phyloP scores from a whole-genome alignment of 2,113 vertebrate genomes.

The Acanthochromis polyacanthus region DNA sequence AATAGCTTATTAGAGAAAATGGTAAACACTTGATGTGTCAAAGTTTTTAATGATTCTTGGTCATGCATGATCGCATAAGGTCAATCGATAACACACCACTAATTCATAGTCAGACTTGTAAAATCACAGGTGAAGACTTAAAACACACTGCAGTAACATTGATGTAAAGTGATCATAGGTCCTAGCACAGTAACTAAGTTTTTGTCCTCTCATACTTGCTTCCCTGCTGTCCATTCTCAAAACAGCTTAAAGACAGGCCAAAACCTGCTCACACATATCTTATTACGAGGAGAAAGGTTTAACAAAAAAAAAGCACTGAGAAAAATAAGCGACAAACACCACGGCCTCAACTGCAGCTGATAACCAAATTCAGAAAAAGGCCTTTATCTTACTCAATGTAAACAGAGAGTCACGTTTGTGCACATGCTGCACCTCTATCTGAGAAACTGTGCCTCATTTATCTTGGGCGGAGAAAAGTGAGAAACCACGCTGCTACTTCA shows the following conservation, averaged over 20 bases:
- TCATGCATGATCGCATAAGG: background rate
- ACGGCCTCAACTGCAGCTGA: slow-evolving; percentile 24
- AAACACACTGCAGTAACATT: background rate
- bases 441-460: slow-evolving; percentile 64
- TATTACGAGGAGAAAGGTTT: slow-evolving; percentile 25
- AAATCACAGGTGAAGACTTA: background rate
- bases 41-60: too few relatives aligned
- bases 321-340: slow-evolving; percentile 26
- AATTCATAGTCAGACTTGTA: background rate
- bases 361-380: slow-evolving; percentile 38
- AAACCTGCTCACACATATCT: slow-evolving; percentile 8
- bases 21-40: too few relatives aligned
- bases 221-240: background rate
- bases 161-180: background rate
- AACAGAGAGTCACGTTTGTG: background rate
- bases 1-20: too few relatives aligned
- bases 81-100: background rate
- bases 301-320: background rate
- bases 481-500: slow-evolving; percentile 19
- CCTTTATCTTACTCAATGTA: slow-evolving; percentile 25
- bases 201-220: background rate
- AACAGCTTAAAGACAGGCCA: slow-evolving; percentile 15
- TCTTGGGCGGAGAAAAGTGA: slow-evolving; percentile 67
- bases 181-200: too few relatives aligned
- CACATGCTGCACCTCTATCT: slow-evolving; percentile 54